Evolutionary conservation across 2,797 vertebrate species (phyloP).

Genomic region (Dendrocincla fuliginosa): DNA sequence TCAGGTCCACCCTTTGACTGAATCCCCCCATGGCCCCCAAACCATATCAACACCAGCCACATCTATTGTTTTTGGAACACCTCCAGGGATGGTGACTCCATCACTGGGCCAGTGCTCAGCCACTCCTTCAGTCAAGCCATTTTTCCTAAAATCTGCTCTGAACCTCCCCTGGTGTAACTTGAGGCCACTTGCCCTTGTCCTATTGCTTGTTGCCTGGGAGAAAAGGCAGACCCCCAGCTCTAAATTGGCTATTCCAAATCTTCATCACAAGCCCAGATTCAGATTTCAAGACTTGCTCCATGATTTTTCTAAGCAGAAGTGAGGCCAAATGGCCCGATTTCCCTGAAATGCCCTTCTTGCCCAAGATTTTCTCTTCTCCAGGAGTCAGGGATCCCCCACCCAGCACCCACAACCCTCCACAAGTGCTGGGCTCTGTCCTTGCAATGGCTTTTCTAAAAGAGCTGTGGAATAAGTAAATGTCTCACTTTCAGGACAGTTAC

Average conservation of each 20-base stretch:
- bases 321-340: background rate
- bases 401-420: background rate
- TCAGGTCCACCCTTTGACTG: background rate
- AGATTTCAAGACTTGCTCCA: background rate
- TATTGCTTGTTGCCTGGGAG: background rate
- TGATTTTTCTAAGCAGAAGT: background rate
- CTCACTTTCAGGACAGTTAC: background rate
- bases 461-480: background rate
- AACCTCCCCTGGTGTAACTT: background rate
- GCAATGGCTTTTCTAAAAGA: background rate
- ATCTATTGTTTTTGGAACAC: too few relatives aligned
- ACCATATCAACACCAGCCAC: too few relatives aligned
- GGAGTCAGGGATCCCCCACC: background rate
- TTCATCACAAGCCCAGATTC: background rate
- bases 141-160: background rate
- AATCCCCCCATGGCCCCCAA: background rate
- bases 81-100: too few relatives aligned
- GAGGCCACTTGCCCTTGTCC: background rate
- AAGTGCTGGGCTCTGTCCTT: background rate
- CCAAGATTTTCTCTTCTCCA: too few relatives aligned
- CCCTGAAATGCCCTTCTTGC: background rate
- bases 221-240: background rate
- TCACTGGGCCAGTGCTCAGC: background rate
- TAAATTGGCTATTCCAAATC: background rate
- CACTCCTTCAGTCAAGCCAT: background rate